Evolutionary conservation across 2,113 vertebrate species (phyloP).

Genomic region (Lipophrys pholis): DNA sequence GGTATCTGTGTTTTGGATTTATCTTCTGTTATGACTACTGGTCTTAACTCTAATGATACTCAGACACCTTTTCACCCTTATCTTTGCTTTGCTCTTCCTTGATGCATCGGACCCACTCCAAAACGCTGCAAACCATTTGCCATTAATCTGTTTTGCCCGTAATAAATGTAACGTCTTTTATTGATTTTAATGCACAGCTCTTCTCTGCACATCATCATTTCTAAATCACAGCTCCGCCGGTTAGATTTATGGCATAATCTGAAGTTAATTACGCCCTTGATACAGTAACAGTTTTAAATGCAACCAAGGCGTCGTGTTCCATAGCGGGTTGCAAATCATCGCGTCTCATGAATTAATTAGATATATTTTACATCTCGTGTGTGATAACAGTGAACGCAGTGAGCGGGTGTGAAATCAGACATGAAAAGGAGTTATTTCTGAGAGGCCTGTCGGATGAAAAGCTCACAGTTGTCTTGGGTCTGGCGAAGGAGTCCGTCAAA

Average conservation of each 20-base stretch:
- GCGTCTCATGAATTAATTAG: constrained; percentile 33
- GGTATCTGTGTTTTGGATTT: no score
- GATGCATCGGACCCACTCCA: neutral
- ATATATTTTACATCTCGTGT: constrained; percentile 10
- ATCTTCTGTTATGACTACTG: no score
- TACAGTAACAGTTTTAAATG: neutral
- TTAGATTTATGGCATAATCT: constrained; percentile 33
- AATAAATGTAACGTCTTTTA: constrained; percentile 29
- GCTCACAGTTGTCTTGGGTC: neutral
- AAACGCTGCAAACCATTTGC: constrained; percentile 29
- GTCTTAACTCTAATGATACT: no score
- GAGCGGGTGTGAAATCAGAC: constrained; percentile 21
- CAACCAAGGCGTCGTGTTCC: neutral
- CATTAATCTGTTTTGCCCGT: constrained; percentile 49
- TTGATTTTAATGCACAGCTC: constrained; percentile 55
- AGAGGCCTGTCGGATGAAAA: constrained; percentile 9
- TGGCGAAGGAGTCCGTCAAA: neutral
- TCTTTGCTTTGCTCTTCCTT: no score
- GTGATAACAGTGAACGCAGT: constrained; percentile 14
- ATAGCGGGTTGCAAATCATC: neutral
- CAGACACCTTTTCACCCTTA: no score
- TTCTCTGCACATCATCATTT: constrained; percentile 24
- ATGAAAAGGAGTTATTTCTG: constrained; percentile 24
- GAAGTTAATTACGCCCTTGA: neutral
- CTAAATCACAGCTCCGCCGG: constrained; percentile 6